phyloP scores from a whole-genome alignment of 1,140 invertebrate species.

The Drosophila melanica region DNA sequence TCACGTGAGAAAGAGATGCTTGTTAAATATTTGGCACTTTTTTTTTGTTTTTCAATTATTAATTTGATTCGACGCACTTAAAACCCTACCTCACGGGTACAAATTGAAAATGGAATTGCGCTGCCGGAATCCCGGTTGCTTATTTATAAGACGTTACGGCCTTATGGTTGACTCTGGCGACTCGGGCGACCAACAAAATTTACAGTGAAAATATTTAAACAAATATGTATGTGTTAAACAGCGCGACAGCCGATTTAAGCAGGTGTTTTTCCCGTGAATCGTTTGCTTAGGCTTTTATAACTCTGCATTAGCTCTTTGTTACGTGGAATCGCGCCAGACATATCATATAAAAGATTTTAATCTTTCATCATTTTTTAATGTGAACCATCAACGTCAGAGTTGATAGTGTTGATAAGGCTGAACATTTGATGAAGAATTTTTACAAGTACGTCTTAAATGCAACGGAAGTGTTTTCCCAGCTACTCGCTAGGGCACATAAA shows the following conservation, averaged over 20 bases:
- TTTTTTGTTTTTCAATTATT: not conserved
- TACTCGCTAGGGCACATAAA: slow-evolving; percentile 16
- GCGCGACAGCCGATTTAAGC: slow-evolving; percentile 27
- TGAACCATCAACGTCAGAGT: slow-evolving; percentile 17
- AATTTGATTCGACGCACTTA: not conserved
- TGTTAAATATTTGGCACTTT: not conserved
- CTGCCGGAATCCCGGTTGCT: slow-evolving; percentile 20
- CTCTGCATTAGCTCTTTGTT: slow-evolving; percentile 48
- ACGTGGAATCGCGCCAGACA: slow-evolving; percentile 64
- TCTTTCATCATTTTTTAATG: slow-evolving; percentile 29
- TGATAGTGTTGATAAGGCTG: slow-evolving; percentile 23
- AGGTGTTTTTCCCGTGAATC: slow-evolving; percentile 60
- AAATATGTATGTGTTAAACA: slow-evolving; percentile 34
- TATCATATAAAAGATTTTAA: slow-evolving; percentile 49
- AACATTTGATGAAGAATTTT: slow-evolving; percentile 11
- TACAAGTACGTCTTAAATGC: not conserved
- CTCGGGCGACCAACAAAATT: slow-evolving; percentile 27
- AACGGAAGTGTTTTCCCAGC: slow-evolving; percentile 46
- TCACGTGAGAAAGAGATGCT: slow-evolving; percentile 29
- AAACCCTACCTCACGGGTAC: slow-evolving; percentile 15
- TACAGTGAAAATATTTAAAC: slow-evolving; percentile 45
- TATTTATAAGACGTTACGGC: slow-evolving; percentile 42
- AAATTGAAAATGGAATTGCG: slow-evolving; percentile 32
- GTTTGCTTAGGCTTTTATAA: slow-evolving; percentile 34
- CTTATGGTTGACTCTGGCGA: slow-evolving; percentile 2